Evolutionary conservation across 2,797 vertebrate species (phyloP).

Genomic region (Squalus acanthias): DNA sequence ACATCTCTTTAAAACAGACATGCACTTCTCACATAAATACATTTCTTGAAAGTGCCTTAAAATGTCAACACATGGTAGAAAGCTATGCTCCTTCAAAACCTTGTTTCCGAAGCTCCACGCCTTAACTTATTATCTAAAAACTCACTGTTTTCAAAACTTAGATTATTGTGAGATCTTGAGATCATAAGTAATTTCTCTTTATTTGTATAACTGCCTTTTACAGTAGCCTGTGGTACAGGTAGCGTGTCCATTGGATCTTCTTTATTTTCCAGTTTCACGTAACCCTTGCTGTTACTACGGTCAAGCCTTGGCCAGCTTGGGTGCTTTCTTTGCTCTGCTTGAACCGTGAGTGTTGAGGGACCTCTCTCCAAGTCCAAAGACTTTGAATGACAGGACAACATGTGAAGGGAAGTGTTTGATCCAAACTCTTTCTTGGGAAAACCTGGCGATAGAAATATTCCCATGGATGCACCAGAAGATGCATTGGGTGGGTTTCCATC

Average conservation of each 20-base stretch:
- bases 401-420: constrained; percentile 85
- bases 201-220: constrained; percentile 83
- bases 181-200: constrained; percentile 98
- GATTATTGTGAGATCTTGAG: constrained; percentile 91
- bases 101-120: constrained; percentile 88
- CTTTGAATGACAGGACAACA: constrained; percentile 87
- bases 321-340: constrained; percentile 85
- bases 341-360: constrained; percentile 74
- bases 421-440: constrained; percentile 83
- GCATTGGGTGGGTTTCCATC: constrained; percentile 57
- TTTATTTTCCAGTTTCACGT: constrained; percentile 85
- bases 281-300: constrained; percentile 90
- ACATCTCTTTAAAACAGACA: constrained; percentile 35
- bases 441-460: constrained; percentile 80
- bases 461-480: constrained; percentile 61
- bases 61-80: constrained; percentile 19
- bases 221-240: constrained; percentile 59
- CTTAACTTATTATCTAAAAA: constrained; percentile 84
- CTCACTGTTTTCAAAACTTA: constrained; percentile 92
- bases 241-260: constrained; percentile 83
- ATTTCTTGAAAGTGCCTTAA: constrained; percentile 21
- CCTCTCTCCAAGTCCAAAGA: constrained; percentile 86
- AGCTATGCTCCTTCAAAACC: constrained; percentile 66
- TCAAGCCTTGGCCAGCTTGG: constrained; percentile 95
- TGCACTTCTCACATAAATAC: constrained; percentile 36